Evolutionary conservation across 2,797 vertebrate species (phyloP).

Genomic region (Notoglanidium macrostoma): DNA sequence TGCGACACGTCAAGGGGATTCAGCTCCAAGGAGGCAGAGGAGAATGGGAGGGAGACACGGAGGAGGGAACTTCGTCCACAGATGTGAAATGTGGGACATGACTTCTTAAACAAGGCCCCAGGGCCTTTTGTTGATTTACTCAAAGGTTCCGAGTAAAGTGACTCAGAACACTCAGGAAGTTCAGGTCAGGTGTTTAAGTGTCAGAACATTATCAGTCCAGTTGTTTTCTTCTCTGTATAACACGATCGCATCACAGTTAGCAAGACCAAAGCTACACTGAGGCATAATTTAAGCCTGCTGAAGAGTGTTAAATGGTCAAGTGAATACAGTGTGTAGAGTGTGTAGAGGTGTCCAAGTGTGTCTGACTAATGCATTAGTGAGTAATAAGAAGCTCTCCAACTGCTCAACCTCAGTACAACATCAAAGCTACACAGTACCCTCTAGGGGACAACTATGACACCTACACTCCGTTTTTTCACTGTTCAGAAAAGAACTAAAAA

Average conservation of each 20-base stretch:
- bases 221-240: not conserved
- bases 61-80: conserved; percentile 38
- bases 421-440: conserved; percentile 42
- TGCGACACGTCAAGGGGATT: conserved; percentile 50
- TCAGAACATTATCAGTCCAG: not conserved
- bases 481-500: not conserved
- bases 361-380: conserved; percentile 45
- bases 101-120: conserved; percentile 23
- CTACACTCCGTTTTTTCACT: not conserved
- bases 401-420: not conserved
- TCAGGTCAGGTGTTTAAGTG: not conserved
- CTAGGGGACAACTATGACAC: conserved; percentile 17
- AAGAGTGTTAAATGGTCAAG: conserved; percentile 45
- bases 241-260: not conserved
- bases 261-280: not conserved
- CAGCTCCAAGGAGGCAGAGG: conserved; percentile 35
- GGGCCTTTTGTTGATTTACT: conserved; percentile 33
- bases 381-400: conserved; percentile 35
- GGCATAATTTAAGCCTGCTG: not conserved
- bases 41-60: conserved; percentile 28
- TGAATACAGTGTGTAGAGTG: conserved; percentile 24
- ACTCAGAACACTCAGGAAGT: not conserved
- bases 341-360: conserved; percentile 34
- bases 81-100: conserved; percentile 46
- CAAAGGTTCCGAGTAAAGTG: conserved; percentile 8